These are phyloP conservation scores for Mionectes olivaceus DNA, from an alignment of 2,797 vertebrate genomes.

Conservation along the genomic window DNA sequence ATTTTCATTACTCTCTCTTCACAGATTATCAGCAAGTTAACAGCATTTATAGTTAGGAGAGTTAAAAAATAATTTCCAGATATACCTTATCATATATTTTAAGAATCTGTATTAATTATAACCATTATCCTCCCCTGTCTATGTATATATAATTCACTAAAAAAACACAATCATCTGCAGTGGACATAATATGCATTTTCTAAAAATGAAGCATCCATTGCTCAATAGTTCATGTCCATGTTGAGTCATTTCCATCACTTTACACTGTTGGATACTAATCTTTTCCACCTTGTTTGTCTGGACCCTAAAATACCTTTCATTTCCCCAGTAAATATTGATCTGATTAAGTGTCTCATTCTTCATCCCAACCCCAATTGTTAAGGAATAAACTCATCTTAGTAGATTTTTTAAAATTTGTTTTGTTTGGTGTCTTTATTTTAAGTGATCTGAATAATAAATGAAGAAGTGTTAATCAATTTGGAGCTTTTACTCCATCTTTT, in stretches of 20 bases:
- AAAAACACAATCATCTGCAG: not conserved
- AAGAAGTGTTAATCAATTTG: conserved; percentile 19
- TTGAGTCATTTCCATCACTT: not conserved
- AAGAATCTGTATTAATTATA: not conserved
- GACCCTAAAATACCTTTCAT: not conserved
- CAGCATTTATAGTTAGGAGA: conserved; percentile 15
- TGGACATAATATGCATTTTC: not conserved
- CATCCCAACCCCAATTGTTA: not conserved
- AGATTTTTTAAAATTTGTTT: not conserved
- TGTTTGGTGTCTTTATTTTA: conserved; percentile 5
- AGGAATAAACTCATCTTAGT: not conserved
- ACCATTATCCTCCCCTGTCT: not conserved
- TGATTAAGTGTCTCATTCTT: not conserved
- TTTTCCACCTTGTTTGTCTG: not conserved
- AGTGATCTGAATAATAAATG: conserved; percentile 38
- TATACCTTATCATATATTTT: not conserved
- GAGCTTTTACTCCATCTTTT: conserved; percentile 23
- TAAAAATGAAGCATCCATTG: not conserved
- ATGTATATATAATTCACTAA: not conserved
- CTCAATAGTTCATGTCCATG: not conserved
- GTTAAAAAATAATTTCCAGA: conserved; percentile 43
- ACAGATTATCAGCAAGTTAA: conserved; percentile 27
- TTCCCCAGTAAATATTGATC: not conserved
- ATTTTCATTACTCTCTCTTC: conserved; percentile 53
- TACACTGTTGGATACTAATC: not conserved